These are phyloP conservation scores for Harpalus rubripes DNA, from an alignment of 2,888 invertebrate species.

Conservation along the genomic window DNA sequence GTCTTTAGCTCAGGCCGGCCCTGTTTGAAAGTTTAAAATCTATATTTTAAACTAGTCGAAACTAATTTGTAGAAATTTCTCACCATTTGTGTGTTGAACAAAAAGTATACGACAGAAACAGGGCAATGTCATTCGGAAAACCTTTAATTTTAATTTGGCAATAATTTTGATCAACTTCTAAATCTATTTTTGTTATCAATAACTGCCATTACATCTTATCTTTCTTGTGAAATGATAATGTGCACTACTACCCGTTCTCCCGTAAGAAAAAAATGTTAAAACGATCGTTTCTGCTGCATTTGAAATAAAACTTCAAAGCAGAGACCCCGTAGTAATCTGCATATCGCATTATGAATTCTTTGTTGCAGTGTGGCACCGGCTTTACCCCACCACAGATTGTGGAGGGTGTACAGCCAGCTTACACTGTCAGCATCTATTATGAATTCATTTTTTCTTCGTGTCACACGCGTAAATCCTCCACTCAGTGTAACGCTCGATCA, in stretches of 20 bases:
- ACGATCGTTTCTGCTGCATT: not conserved
- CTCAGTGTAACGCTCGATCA: conserved; percentile 40
- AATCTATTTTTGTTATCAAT: not conserved
- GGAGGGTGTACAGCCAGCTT: conserved; percentile 15
- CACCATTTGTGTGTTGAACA: no score
- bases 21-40: no score
- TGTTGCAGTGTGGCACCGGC: conserved; percentile 38
- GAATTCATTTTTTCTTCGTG: conserved; percentile 48
- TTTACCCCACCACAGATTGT: conserved; percentile 11
- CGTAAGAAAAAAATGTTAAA: not conserved
- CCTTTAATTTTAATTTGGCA: no score
- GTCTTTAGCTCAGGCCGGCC: no score
- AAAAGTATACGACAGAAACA: no score
- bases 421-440: conserved; percentile 53
- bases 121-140: no score
- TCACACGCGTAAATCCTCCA: conserved; percentile 16
- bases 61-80: no score
- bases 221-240: not conserved
- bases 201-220: not conserved
- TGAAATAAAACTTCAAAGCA: not conserved
- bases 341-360: conserved; percentile 34
- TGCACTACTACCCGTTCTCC: not conserved
- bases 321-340: not conserved
- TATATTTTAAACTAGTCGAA: no score
- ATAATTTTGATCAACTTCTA: no score